Base-by-base conservation (phyloP, 2,113 vertebrate genomes). In the Zeus faber region DNA sequence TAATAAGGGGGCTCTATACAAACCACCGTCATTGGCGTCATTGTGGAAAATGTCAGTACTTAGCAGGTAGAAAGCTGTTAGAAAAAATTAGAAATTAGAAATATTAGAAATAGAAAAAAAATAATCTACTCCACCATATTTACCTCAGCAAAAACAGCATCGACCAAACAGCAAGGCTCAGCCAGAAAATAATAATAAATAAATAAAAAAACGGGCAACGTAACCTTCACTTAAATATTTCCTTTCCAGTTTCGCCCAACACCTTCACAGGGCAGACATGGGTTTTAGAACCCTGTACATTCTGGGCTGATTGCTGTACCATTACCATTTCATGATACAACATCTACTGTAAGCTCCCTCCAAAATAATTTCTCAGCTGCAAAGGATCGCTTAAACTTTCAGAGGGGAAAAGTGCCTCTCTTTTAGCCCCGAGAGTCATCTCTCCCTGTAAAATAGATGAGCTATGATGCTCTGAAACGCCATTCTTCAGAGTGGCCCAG, bases 371-470 rank as follows among this genome's bases (percentile, higher is more conserved):
- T 54, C 33, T 45, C 50, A 54, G 35, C 39, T 47, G 59, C 71
- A 73, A 73, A 67, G 64, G 53, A 63, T 64, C 66, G 60, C 55
- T 62, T 57, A 72, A 74, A 76, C 16, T 53, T 70, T 45, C 44
- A 69, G 50, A 24, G 43, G 54, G 75, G 52, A 76, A 62, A 62
- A 57, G 51, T 23, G 52, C 54, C 35, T 58, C 46, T 26, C 49
- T 58, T 59, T 76, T 35, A 54, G 56, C 49, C 21, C 43, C 3
- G 22, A 43, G 62, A 72, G 58, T 66, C 65, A 48, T 72, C 60
- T 65, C 61, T 58, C 67, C 58, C 57, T 74, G 70, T 66, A 75
- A 81, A 77, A 76, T 77, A 23, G 51, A 82, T 84, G 80, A 77
- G 70, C 63, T 57, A 68, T 60, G 57, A 51, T 60, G 26, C 67